Evolutionary conservation across 2,113 vertebrate genomes (phyloP).

Genomic region (Telmatochromis sp.): DNA sequence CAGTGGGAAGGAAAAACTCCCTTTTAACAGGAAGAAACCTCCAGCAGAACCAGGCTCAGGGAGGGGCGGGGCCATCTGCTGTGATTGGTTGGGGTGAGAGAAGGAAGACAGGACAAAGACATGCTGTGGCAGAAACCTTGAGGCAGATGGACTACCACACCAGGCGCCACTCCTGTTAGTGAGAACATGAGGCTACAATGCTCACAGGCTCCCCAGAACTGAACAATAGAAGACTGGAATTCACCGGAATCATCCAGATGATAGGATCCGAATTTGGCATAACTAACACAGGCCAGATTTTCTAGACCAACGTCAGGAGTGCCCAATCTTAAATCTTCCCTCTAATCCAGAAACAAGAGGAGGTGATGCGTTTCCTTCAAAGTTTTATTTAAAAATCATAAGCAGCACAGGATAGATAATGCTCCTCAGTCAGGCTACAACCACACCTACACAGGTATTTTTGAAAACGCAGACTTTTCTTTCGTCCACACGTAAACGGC

Average conservation of each 20-base stretch:
- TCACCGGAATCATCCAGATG: fast-evolving
- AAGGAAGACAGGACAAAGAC: background rate
- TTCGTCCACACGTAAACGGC: fast-evolving
- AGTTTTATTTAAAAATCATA: background rate
- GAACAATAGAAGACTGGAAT: background rate
- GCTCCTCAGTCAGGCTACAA: background rate
- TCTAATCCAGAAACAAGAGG: background rate
- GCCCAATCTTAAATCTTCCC: background rate
- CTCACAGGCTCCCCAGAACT: background rate
- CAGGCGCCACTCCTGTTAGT: background rate
- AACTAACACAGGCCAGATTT: background rate
- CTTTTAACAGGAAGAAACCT: background rate
- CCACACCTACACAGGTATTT: background rate
- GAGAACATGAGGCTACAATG: background rate
- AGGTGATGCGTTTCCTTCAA: background rate
- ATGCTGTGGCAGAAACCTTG: background rate
- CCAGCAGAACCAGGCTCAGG: fast-evolving
- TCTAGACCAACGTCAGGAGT: background rate
- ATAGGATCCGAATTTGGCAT: background rate
- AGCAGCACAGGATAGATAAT: background rate
- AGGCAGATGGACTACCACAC: background rate
- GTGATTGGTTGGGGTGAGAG: background rate
- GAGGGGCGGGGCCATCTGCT: background rate
- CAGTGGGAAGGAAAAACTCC: background rate
- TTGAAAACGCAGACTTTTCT: background rate